Percentiles rank a stretch among this genome's conserved stretches.
Evolutionary conservation across 2,888 invertebrate species (phyloP).

Genomic region (Charanyca ferruginea): DNA sequence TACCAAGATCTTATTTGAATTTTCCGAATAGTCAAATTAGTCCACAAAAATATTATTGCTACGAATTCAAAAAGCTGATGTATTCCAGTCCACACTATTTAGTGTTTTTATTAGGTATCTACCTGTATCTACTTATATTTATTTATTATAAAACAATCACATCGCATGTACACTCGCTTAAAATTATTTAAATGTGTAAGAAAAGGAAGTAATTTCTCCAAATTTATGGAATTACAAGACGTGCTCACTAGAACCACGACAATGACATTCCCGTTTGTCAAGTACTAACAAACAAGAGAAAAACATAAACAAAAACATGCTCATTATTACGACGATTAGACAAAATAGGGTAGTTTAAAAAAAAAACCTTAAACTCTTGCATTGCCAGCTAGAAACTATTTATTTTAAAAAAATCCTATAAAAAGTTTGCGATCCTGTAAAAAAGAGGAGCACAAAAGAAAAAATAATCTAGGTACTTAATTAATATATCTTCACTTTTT

Average conservation of each 20-base stretch:
- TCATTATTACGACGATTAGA: not conserved
- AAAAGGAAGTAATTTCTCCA: not conserved
- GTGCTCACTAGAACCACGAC: too few relatives aligned
- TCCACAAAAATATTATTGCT: not conserved
- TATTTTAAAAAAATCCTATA: too few relatives aligned
- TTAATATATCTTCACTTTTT: not conserved
- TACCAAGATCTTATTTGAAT: not conserved
- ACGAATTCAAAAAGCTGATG: not conserved
- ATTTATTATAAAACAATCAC: not conserved
- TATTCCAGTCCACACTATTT: too few relatives aligned
- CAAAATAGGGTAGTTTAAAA: slow-evolving; percentile 32
- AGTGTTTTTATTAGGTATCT: too few relatives aligned
- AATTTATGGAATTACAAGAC: too few relatives aligned
- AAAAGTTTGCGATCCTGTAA: too few relatives aligned
- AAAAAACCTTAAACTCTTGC: not conserved
- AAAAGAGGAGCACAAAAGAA: not conserved
- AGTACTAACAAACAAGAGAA: too few relatives aligned
- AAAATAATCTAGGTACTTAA: not conserved
- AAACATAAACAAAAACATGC: slow-evolving; percentile 33
- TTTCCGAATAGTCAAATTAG: slow-evolving; percentile 3
- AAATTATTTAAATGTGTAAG: not conserved
- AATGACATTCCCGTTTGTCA: too few relatives aligned
- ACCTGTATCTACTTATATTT: too few relatives aligned
- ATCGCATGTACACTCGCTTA: not conserved
- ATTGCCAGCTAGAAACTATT: not conserved